Percentiles rank a stretch among this genome's conserved stretches.
Conservation (phyloP, 2,113 vertebrate genomes). For the Ovis aries region ARS-UI_Ramb_v3.0 NC_056055.1:32219501-32220000, state of each 20-base stretch:
- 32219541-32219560: background rate
- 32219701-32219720: background rate
- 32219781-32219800: background rate
- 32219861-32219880: background rate
- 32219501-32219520: background rate
- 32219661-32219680: background rate
- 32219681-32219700: fast-evolving
- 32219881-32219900: background rate
- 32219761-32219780: background rate
- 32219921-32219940: background rate
- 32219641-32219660: background rate
- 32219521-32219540: background rate
- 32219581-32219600: background rate
- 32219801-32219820: background rate
- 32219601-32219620: background rate
- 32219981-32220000: background rate
- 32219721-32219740: background rate
- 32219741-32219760: background rate
- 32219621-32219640: background rate
- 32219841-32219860: background rate
- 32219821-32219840: background rate
- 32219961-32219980: background rate
- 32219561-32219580: background rate
- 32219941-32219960: background rate
- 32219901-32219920: background rate